Evolutionary conservation across 2,888 invertebrate genomes (phyloP), one percentile per base, ranked within the genome.

Genomic region (Cotesia congregata): DNA sequence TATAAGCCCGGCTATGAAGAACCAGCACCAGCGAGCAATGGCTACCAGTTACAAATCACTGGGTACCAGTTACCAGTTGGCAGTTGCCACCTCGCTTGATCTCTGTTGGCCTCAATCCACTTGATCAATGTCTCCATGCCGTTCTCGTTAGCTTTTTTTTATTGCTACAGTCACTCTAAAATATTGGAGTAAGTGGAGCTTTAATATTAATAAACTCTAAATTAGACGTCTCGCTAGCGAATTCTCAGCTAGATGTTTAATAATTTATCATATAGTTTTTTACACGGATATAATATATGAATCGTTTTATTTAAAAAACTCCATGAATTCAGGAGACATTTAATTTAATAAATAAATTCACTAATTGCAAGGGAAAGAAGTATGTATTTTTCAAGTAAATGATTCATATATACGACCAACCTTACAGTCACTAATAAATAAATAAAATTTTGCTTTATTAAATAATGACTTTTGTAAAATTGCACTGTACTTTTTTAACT

Each of bases 31-130:
- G 50, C 50, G 12, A 82, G 83, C 80, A 80, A 80, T 77, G 84
- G 84, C 86, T 87, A 85, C 86, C 83, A 84, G 84, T 83, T 83
- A 85, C 84, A 86, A 85, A 87, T 86, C 85, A 86, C 83, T 82
- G 81, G 85, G 84, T 86, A 86, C 86, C 86, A 87, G 86, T 86
- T 86, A 84, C 83, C 84, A 85, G 85, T 85, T 83, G 76, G 72
- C 80, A 76, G 68, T 79, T 79, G 83, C 84, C 86, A 85, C 85
- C 84, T 86, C 83, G 81, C 78, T 67, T 74, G 67, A 74, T 74
- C 67, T 67, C 39, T 65, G 60, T 15, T 73, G 72, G 64, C 72
- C 72, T 72, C 72, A 72, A 72, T 72, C 72, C 72, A 62, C 65
- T 17, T 41, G 64, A 64, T 70, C 30, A 70, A 59, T 41, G 70